Percentiles rank a stretch among this genome's conserved stretches.
Evolutionary conservation across 2,888 invertebrate genomes (phyloP).

Genomic region (Norana najaformis): DNA sequence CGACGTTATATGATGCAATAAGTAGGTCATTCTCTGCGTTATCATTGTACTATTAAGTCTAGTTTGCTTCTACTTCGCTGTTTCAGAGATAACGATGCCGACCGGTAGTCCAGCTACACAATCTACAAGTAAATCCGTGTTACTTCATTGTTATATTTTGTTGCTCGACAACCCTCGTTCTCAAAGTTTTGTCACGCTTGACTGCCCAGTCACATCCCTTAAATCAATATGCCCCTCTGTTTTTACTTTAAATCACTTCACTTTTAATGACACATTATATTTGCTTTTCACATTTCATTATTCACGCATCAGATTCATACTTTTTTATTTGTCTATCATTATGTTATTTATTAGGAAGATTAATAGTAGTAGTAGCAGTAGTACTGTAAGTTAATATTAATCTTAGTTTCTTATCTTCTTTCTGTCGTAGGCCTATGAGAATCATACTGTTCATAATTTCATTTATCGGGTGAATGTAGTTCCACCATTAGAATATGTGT

Average conservation of each 20-base stretch:
- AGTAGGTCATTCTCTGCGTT: no score
- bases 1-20: no score
- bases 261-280: not conserved
- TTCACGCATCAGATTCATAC: no score
- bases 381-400: not conserved
- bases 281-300: not conserved
- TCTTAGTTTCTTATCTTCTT: not conserved
- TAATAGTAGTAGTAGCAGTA: not conserved
- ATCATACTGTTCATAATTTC: no score
- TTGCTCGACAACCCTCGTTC: not conserved
- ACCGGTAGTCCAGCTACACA: not conserved
- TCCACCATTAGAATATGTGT: no score
- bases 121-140: not conserved
- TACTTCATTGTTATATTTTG: not conserved
- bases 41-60: not conserved
- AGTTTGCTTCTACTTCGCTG: not conserved
- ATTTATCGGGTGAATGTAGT: no score
- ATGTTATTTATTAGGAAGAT: no score
- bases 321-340: no score
- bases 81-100: not conserved
- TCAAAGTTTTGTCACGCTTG: not conserved
- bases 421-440: no score
- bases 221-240: no score
- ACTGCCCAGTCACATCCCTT: no score
- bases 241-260: not conserved